Percentiles rank a stretch among this genome's conserved stretches.
Conservation (phyloP, 1,140 invertebrate species). For the Ridgeia piscesae region DNA sequence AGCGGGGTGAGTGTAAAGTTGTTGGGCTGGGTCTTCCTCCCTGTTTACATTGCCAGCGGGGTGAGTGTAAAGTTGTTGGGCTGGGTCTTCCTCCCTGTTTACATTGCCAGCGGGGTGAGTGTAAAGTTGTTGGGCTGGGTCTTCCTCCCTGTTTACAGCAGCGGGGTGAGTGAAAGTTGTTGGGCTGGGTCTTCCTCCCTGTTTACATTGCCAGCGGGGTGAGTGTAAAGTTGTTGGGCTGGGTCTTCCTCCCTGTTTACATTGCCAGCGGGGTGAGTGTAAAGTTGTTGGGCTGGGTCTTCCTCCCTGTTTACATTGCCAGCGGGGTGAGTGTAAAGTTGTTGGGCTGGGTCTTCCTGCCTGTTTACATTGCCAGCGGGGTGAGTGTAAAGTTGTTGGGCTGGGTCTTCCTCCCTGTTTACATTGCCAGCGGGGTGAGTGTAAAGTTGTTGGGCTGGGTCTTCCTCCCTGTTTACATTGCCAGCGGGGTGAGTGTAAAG, state of each 20-base stretch:
- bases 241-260: conserved; percentile 62
- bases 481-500: too few species aligned
- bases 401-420: conserved; percentile 62
- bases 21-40: conserved; percentile 62
- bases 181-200: conserved; percentile 63
- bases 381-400: too few species aligned
- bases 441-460: conserved; percentile 61
- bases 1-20: too few species aligned
- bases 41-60: conserved; percentile 58
- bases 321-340: too few species aligned
- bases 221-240: conserved; percentile 61
- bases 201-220: conserved; percentile 59
- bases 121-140: conserved; percentile 61
- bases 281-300: conserved; percentile 62
- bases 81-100: conserved; percentile 62
- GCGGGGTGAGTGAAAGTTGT: conserved; percentile 51
- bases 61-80: too few species aligned
- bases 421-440: conserved; percentile 56
- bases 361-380: conserved; percentile 58
- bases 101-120: conserved; percentile 56
- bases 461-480: conserved; percentile 62
- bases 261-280: conserved; percentile 54
- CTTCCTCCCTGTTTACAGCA: conserved; percentile 62
- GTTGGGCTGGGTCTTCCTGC: conserved; percentile 62
- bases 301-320: conserved; percentile 61